These are phyloP conservation scores for Melanotaenia boesemani DNA, from an alignment of 2,797 vertebrate species.

Conservation along the genomic window DNA sequence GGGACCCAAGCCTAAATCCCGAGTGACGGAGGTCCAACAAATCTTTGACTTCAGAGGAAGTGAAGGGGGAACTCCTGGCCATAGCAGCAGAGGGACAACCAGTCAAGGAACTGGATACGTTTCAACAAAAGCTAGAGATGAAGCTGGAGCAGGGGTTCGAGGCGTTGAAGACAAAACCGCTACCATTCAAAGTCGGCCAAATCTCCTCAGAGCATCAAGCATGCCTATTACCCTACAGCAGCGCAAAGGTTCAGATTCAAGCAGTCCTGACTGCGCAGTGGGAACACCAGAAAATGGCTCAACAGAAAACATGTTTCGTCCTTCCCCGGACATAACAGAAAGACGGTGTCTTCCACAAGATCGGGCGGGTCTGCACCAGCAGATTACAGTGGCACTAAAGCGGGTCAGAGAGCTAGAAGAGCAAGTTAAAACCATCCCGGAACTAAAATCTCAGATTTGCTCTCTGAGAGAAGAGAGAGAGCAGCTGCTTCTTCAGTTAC, in stretches of 20 bases:
- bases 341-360: slow-evolving; percentile 68
- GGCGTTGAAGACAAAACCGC: slow-evolving; percentile 69
- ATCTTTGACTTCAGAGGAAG: slow-evolving; percentile 74
- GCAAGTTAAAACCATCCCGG: slow-evolving; percentile 81
- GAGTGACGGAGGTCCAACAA: slow-evolving; percentile 86
- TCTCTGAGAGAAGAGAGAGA: slow-evolving; percentile 79
- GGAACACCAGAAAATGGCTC: slow-evolving; percentile 71
- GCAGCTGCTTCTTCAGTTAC: slow-evolving; percentile 71
- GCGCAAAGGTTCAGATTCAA: slow-evolving; percentile 81
- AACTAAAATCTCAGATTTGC: slow-evolving; percentile 81
- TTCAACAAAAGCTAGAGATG: slow-evolving; percentile 73
- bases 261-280: slow-evolving; percentile 61
- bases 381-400: slow-evolving; percentile 82
- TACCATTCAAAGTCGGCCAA: slow-evolving; percentile 84
- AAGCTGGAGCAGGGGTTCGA: slow-evolving; percentile 50
- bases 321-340: slow-evolving; percentile 68
- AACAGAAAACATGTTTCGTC: slow-evolving; percentile 76
- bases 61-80: slow-evolving; percentile 65
- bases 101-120: slow-evolving; percentile 67
- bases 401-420: slow-evolving; percentile 85
- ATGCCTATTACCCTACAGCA: slow-evolving; percentile 91
- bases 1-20: slow-evolving; percentile 85
- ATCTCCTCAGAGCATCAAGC: slow-evolving; percentile 92
- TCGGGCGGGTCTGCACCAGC: slow-evolving; percentile 76
- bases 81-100: slow-evolving; percentile 59